These are phyloP conservation scores for Piaya cayana DNA, from an alignment of 2,113 vertebrate species.

Conservation along the genomic window DNA sequence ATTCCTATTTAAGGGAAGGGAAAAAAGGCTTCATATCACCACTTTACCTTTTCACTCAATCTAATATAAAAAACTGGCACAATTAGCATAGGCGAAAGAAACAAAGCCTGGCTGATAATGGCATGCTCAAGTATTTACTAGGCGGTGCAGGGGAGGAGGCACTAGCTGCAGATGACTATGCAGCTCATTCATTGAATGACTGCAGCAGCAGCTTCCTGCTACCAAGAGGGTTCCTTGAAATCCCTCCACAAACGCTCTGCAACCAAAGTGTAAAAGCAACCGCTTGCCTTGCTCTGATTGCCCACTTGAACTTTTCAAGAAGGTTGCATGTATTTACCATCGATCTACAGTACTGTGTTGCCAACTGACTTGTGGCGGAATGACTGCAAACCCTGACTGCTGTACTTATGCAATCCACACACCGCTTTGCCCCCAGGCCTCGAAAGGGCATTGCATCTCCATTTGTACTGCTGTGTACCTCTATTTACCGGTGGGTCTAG, in stretches of 20 bases:
- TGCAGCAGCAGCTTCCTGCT: conserved; percentile 23
- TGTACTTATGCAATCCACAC: rapidly evolving
- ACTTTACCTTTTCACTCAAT: background rate
- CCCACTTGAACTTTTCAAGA: conserved; percentile 50
- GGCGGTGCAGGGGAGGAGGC: background rate
- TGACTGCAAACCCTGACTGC: background rate
- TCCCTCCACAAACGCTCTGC: background rate
- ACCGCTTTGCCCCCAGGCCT: rapidly evolving
- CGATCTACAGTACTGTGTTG: background rate
- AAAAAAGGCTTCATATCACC: background rate
- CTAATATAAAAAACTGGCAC: background rate
- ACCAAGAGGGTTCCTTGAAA: conserved; percentile 20
- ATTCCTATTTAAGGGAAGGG: background rate
- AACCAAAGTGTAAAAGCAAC: conserved; percentile 3
- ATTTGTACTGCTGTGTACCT: background rate
- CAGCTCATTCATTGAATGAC: background rate
- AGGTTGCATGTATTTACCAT: background rate
- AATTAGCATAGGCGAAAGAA: background rate
- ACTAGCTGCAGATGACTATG: rapidly evolving
- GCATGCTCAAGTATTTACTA: background rate
- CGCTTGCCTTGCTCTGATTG: conserved; percentile 18
- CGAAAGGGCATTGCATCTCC: background rate
- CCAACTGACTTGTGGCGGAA: background rate
- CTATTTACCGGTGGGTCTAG: background rate
- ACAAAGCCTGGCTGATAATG: background rate